Percentiles rank a stretch among this genome's conserved stretches.
phyloP scores from a whole-genome alignment of 2,113 vertebrate species.

The Acinonyx jubatus region DNA sequence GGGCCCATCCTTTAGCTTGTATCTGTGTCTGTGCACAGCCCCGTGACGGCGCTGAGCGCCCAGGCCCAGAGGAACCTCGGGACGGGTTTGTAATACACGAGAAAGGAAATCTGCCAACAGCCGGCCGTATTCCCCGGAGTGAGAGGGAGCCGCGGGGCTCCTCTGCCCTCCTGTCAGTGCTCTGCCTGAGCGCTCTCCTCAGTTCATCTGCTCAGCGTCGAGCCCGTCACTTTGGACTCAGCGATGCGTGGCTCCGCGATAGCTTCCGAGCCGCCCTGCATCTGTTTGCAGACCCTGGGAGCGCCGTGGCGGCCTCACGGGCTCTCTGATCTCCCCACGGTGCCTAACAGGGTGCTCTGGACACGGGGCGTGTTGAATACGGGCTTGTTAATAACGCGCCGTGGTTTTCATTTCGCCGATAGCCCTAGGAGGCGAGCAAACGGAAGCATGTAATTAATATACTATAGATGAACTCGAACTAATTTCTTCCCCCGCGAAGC shows the following conservation, averaged over 20 bases:
- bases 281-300: not conserved
- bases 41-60: not conserved
- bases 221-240: not conserved
- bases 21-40: slow-evolving; percentile 54
- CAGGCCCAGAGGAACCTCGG: not conserved
- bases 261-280: not conserved
- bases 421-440: not conserved
- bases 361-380: fast-evolving
- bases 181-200: fast-evolving
- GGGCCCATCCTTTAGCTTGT: slow-evolving; percentile 46
- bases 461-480: not conserved
- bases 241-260: fast-evolving
- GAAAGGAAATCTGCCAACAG: not conserved
- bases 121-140: not conserved
- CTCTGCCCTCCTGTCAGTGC: fast-evolving
- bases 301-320: fast-evolving
- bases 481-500: not conserved
- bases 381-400: fast-evolving
- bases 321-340: fast-evolving
- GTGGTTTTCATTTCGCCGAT: not conserved
- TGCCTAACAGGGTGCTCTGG: fast-evolving
- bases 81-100: not conserved
- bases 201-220: not conserved
- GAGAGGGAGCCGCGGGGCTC: not conserved
- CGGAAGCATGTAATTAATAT: not conserved